Evolutionary conservation across 53 echinoderm and acorn worm genomes (phyloP), one percentile per base, ranked within the genome.

Genomic region (Actinopyga echinites): DNA sequence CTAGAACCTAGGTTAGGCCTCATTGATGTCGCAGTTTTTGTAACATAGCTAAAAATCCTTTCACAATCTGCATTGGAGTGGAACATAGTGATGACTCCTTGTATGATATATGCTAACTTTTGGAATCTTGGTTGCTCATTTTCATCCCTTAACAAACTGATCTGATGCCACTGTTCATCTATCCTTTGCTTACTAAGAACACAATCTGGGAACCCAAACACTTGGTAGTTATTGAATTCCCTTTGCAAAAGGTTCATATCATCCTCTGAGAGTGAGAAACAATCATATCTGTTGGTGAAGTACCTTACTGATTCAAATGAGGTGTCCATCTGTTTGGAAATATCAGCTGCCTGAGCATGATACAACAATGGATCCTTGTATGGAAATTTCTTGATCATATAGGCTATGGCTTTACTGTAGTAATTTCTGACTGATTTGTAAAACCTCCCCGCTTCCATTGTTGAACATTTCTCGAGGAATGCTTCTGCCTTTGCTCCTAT

Each of bases 61-160:
- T 88, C 77, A 33, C 88, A 88, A 64, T 83, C 88, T 34, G 88
- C 88, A 87, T 87, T 87, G 32, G 82, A 82, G 45, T 87, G 83
- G 54, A 83, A 83, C 15, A 87, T 31, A 10, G 82, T 49, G n/a
- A 82, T 58, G 4, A 87, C 77, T 58, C 52, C 82, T 53, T 87
- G 82, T 75, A 87, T 74, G 40, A 87, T 57, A 35, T 73, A 38
- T 29, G 88, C 29, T 29, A 88, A 83, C 12, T 42, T 61, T 56
- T 62, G 83, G 59, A 74, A 78, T 78, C 74, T 64, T 23, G 37
- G 57, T 26, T 64, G 44, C 78, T 42, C 75, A 40, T 84, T 88
- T 34, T 52, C 53, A 88, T 77, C 86, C 57, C 49, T 86, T n/a
- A 83, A 28, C 74, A 75, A 59, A 74, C 84, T 83, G 36, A 88